A percentile compares a stretch with the other conserved stretches of the same genome.
These are phyloP conservation scores for Mus spretus DNA, from an alignment of 2,797 vertebrate genomes.

Conservation along the genomic window DNA sequence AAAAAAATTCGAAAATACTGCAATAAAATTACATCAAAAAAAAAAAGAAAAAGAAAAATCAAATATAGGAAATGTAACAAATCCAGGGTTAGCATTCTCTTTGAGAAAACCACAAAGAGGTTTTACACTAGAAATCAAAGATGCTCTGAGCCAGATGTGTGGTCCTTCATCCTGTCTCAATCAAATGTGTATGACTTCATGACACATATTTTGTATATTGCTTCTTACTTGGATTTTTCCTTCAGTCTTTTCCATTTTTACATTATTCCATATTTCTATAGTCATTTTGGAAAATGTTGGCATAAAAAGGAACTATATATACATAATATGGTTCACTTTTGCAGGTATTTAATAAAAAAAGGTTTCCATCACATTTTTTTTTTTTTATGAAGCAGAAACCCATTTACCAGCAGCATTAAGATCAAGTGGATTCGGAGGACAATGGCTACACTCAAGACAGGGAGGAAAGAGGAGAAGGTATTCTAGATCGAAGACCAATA, in stretches of 20 bases:
- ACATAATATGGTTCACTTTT: not conserved
- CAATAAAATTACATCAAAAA: no score
- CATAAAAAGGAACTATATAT: not conserved
- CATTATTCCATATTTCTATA: not conserved
- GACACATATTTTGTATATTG: not conserved
- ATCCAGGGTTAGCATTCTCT: no score
- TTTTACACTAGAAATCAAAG: not conserved
- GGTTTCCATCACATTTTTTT: not conserved
- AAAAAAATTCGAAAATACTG: no score
- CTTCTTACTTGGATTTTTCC: not conserved
- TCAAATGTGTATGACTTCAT: not conserved
- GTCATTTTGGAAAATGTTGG: not conserved
- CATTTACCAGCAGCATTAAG: not conserved
- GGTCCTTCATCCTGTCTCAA: not conserved
- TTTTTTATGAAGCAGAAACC: not conserved
- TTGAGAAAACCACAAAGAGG: no score
- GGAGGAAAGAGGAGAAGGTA: not conserved
- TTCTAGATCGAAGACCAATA: not conserved
- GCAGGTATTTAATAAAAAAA: not conserved
- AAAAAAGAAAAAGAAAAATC: no score
- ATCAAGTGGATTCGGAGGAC: not conserved
- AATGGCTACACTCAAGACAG: not conserved
- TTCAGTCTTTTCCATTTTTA: not conserved
- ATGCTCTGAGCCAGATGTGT: not conserved
- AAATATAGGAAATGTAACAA: no score